phyloP scores from a whole-genome alignment of 2,888 invertebrate genomes.

The Podotricha telesiphe region DNA sequence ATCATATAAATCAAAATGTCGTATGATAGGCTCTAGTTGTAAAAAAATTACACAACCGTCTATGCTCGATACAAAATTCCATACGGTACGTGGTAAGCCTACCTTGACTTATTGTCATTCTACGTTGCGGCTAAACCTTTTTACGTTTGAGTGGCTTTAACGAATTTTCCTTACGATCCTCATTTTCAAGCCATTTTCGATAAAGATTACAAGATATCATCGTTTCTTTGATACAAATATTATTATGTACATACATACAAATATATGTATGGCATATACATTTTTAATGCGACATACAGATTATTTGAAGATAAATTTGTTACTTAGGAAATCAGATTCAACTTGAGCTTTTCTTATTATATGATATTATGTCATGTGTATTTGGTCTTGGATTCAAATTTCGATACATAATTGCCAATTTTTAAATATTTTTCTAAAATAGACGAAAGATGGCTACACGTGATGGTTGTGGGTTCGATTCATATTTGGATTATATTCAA shows the following conservation, averaged over 20 bases:
- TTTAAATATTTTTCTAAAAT: too few relatives aligned
- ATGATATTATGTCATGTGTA: too few relatives aligned
- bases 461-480: background rate
- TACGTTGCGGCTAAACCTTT: conserved; percentile 41
- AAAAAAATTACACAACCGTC: background rate
- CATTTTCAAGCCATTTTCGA: conserved; percentile 40
- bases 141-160: conserved; percentile 42
- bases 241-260: background rate
- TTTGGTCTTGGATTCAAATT: too few relatives aligned
- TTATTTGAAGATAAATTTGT: too few relatives aligned
- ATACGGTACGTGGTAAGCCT: conserved; percentile 8
- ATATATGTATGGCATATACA: background rate
- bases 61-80: background rate
- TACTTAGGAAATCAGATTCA: too few relatives aligned
- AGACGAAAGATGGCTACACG: too few relatives aligned
- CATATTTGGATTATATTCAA: background rate
- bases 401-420: too few relatives aligned
- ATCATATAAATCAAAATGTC: too few relatives aligned
- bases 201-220: conserved; percentile 39
- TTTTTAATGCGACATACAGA: too few relatives aligned
- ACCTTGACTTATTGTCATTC: conserved; percentile 24
- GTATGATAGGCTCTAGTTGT: too few relatives aligned
- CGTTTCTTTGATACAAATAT: conserved; percentile 29
- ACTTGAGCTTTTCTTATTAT: too few relatives aligned
- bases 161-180: conserved; percentile 37